Evolutionary conservation across 2,113 vertebrate species (phyloP).

Genomic region (Macaca mulatta): DNA sequence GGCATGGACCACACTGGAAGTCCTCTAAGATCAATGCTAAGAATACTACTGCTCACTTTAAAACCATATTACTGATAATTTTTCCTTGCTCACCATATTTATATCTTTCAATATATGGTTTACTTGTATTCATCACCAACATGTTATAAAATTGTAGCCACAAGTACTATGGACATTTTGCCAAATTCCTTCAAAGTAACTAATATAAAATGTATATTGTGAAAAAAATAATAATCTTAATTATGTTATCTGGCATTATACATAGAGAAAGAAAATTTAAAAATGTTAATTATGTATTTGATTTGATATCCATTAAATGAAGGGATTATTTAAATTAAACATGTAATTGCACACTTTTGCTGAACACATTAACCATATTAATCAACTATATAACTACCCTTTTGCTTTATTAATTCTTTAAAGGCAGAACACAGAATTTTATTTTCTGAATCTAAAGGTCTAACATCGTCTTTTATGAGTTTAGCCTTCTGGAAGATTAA

Average conservation of each 20-base stretch:
- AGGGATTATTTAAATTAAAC: neutral
- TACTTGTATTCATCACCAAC: neutral
- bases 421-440: neutral
- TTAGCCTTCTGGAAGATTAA: neutral
- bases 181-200: neutral
- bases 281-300: neutral
- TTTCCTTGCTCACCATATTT: neutral
- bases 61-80: neutral
- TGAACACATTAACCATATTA: neutral
- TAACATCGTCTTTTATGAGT: neutral
- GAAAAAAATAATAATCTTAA: neutral
- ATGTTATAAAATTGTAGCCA: neutral
- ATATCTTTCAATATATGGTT: neutral
- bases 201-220: neutral
- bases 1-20: neutral
- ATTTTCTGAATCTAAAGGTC: conserved; percentile 32
- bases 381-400: neutral
- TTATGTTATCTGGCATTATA: neutral
- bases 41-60: neutral
- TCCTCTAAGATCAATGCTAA: neutral
- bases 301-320: neutral
- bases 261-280: neutral
- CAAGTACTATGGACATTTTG: neutral
- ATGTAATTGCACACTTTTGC: neutral
- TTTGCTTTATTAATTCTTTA: neutral